A percentile compares a stretch with the other conserved stretches of the same genome.
phyloP scores from a whole-genome alignment of 1,140 invertebrate genomes.

The Listronotus bonariensis region DNA sequence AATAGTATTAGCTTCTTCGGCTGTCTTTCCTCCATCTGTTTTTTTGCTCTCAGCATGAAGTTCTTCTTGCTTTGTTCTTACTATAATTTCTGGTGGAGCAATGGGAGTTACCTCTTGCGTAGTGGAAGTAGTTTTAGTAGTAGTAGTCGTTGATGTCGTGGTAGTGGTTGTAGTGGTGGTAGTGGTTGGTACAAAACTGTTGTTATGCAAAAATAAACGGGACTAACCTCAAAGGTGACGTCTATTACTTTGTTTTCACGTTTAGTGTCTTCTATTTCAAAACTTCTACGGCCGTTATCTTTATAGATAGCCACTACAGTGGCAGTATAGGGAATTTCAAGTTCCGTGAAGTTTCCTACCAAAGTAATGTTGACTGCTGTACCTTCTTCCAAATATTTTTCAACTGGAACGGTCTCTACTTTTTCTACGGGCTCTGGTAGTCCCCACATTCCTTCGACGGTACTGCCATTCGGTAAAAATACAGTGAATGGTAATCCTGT shows the following conservation, averaged over 20 bases:
- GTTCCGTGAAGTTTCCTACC: slow-evolving; percentile 69
- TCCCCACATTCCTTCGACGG: slow-evolving; percentile 71
- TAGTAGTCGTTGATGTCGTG: slow-evolving; percentile 66
- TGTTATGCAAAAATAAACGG: slow-evolving; percentile 75
- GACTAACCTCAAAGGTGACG: slow-evolving; percentile 68
- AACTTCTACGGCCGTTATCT: slow-evolving; percentile 59
- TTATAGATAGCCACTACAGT: slow-evolving; percentile 72
- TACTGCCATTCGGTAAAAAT: slow-evolving; percentile 62
- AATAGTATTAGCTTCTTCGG: slow-evolving; percentile 31
- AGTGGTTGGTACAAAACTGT: slow-evolving; percentile 76
- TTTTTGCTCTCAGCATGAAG: slow-evolving; percentile 30
- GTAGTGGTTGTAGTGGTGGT: slow-evolving; percentile 74
- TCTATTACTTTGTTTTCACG: slow-evolving; percentile 69
- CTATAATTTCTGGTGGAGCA: slow-evolving; percentile 25
- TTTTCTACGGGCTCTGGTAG: slow-evolving; percentile 63
- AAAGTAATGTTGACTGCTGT: slow-evolving; percentile 80
- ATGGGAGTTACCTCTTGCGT: slow-evolving; percentile 52
- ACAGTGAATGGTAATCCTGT: slow-evolving; percentile 75
- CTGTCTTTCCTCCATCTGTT: slow-evolving; percentile 33
- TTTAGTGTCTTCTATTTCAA: slow-evolving; percentile 62
- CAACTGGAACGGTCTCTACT: slow-evolving; percentile 65
- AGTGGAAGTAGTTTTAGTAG: slow-evolving; percentile 62
- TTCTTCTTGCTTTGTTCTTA: slow-evolving; percentile 21
- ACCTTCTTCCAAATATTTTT: slow-evolving; percentile 68
- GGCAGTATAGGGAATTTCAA: slow-evolving; percentile 73